These are phyloP conservation scores for Catharus minimus DNA, from an alignment of 2,113 vertebrate species.

Conservation along the genomic window DNA sequence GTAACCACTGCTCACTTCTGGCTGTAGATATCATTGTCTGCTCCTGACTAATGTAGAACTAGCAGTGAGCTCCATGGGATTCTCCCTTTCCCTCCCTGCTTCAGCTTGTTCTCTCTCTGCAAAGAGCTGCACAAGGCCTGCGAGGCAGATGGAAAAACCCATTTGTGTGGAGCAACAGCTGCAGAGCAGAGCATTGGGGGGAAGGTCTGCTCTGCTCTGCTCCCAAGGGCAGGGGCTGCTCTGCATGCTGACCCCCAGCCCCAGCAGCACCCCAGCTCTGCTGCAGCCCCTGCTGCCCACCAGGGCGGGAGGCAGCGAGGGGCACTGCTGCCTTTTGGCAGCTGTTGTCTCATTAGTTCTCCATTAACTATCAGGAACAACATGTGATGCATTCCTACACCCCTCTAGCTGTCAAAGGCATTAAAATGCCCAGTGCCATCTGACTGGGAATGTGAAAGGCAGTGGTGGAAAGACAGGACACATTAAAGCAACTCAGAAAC, in stretches of 20 bases:
- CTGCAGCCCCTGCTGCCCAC: background rate
- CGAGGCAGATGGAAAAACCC: slow-evolving; percentile 21
- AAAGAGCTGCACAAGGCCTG: background rate
- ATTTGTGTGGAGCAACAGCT: background rate
- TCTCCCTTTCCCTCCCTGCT: background rate
- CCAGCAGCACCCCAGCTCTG: background rate
- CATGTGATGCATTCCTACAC: background rate
- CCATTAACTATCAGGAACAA: slow-evolving; percentile 6
- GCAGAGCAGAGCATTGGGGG: background rate
- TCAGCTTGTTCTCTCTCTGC: too few species aligned
- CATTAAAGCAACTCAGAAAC: background rate
- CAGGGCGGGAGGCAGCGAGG: background rate
- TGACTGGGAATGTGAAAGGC: background rate
- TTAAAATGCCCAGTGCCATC: background rate
- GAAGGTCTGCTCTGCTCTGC: slow-evolving; percentile 30
- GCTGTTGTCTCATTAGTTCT: slow-evolving; percentile 43
- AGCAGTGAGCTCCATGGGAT: background rate
- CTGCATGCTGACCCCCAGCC: background rate
- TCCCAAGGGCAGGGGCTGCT: background rate
- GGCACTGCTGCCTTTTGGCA: background rate
- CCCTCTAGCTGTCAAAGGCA: background rate
- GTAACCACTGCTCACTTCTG: background rate
- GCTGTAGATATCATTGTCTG: background rate
- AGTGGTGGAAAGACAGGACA: background rate
- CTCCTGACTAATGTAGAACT: background rate